Conservation (phyloP, 2,888 invertebrate species). For the Cryptophagus acutangulus region DNA sequence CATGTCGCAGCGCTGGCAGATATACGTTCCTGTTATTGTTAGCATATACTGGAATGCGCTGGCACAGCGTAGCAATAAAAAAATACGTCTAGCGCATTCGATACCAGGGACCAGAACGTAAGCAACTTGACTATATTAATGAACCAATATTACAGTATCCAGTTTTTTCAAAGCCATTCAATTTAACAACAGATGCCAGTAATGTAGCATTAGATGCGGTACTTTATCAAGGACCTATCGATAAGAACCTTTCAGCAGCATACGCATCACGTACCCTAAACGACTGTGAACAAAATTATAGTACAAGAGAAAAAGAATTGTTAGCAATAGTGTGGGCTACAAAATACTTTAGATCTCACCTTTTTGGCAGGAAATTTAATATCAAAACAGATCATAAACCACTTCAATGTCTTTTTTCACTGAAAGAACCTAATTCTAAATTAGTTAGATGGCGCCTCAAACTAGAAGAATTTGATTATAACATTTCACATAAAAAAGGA, state of each 20-base stretch:
- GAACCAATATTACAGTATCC: constrained; percentile 20
- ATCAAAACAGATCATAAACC: constrained; percentile 24
- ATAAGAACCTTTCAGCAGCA: constrained; percentile 17
- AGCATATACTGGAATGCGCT: no score
- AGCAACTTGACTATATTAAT: no score
- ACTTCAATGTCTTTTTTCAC: constrained; percentile 22
- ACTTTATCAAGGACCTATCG: constrained; percentile 19
- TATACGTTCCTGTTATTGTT: no score
- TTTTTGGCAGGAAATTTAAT: constrained; percentile 12
- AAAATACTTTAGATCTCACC: constrained; percentile 15
- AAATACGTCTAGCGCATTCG: no score
- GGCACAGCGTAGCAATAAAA: no score
- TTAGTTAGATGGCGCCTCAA: no score
- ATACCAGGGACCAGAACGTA: no score
- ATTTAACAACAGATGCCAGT: constrained; percentile 21
- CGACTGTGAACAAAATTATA: constrained; percentile 16
- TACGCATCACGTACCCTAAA: constrained; percentile 23
- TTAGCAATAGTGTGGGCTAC: constrained; percentile 15
- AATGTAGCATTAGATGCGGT: constrained; percentile 19
- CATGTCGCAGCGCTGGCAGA: no score
- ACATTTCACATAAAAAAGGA: no score
- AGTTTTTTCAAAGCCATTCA: constrained; percentile 19
- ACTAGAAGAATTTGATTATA: no score
- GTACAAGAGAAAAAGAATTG: constrained; percentile 19
- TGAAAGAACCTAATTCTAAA: constrained; percentile 22